Evolutionary conservation across 2,888 invertebrate genomes (phyloP), one percentile per base, ranked within the genome.

Genomic region (Metopia argyrocephala): DNA sequence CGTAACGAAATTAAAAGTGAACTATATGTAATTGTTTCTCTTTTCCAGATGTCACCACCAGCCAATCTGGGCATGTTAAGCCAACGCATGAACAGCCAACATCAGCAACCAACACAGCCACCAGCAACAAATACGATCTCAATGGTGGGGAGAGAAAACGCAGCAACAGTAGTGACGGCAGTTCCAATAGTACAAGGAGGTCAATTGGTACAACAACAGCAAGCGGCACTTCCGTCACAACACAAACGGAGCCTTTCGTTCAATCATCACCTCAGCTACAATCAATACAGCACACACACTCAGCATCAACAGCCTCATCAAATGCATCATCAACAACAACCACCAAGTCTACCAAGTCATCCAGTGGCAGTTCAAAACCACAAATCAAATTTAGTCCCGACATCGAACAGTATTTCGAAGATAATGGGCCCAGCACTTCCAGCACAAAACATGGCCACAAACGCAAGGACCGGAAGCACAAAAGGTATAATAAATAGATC

Each of bases 231-330:
- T 86, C 87, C 91, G 92, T 92, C 92, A 89, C 93, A 92, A 92
- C 94, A 92, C 92, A 94, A 92, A 92, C 92, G 92, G 92, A 94
- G 92, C 92, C 94, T 92, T 86, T 93, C 94, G 89, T 93, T 93
- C 92, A 93, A 93, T 91, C 93, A 93, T 90, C 93, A 93, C 90
- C 93, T 93, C 91, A 93, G 93, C 89, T 93, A 93, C 91, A 93
- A 93, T 87, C 93, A 93, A 89, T 93, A 92, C 89, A 38, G 4
- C 38, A 89, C 87, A 85, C 89, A 89, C 88, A 89, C 87, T 87
- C 90, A 87, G 87, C 90, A 87, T 89, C 90, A 86, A 88, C 93
- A 91, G 90, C 93, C 92, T 91, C 91, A 91, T 87, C 93, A 83
- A 87, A 83, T 83, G 79, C 82, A 83, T 87, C 93, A 91, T 86